Evolutionary conservation across 2,888 invertebrate species (phyloP).

Genomic region (Drepanosiphum platanoidis): DNA sequence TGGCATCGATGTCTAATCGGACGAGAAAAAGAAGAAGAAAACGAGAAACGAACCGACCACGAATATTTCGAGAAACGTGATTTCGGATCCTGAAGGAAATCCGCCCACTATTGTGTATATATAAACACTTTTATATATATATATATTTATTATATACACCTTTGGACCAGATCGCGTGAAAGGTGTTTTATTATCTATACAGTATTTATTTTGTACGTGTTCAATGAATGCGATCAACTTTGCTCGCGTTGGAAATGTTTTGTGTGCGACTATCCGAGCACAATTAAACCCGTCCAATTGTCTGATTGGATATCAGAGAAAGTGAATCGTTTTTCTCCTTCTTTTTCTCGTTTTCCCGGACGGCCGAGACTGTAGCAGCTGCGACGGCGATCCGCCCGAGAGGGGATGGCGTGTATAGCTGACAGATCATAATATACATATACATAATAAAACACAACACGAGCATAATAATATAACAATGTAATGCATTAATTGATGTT

Average conservation of each 20-base stretch:
- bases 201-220: slow-evolving; percentile 46
- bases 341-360: slow-evolving; percentile 25
- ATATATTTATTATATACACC: neutral
- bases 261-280: slow-evolving; percentile 25
- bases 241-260: slow-evolving; percentile 6
- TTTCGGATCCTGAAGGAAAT: slow-evolving; percentile 15
- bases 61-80: neutral
- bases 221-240: slow-evolving; percentile 35
- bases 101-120: slow-evolving; percentile 27
- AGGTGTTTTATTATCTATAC: slow-evolving; percentile 54
- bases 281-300: slow-evolving; percentile 49
- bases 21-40: neutral
- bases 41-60: neutral
- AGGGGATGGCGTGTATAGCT: neutral
- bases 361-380: neutral
- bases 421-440: neutral
- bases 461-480: neutral
- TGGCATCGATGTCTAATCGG: no score
- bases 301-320: slow-evolving; percentile 48
- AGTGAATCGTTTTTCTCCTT: slow-evolving; percentile 51
- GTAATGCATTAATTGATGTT: neutral
- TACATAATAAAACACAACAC: no score
- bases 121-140: neutral
- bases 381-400: neutral
- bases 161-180: slow-evolving; percentile 20